Percentiles rank a stretch among this genome's conserved stretches.
Conservation (phyloP, 2,888 invertebrate species). For the Catocala fraxini region DNA sequence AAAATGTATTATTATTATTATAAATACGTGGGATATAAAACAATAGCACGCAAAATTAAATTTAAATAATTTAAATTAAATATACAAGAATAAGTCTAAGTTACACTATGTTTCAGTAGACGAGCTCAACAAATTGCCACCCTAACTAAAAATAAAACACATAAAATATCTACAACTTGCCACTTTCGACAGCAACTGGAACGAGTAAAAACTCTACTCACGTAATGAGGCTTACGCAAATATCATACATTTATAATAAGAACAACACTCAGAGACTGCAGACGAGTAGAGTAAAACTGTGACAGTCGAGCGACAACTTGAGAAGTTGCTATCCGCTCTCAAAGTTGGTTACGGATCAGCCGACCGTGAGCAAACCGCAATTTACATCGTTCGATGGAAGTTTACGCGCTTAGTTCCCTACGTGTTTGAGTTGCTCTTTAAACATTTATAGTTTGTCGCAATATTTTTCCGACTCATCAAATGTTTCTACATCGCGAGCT, state of each 20-base stretch:
- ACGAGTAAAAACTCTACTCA: neutral
- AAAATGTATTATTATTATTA: too few relatives aligned
- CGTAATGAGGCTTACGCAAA: neutral
- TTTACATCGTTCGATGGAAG: constrained; percentile 1
- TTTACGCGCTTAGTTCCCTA: neutral
- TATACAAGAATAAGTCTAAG: too few relatives aligned
- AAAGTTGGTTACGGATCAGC: constrained; percentile 10
- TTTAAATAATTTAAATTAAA: too few relatives aligned
- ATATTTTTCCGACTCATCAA: neutral
- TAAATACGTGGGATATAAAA: too few relatives aligned
- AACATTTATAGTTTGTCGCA: neutral
- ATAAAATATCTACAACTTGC: too few relatives aligned
- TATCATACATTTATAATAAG: constrained; percentile 1
- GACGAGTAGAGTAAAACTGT: constrained; percentile 3
- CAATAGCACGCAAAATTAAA: too few relatives aligned
- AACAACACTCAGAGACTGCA: neutral
- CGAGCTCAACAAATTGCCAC: too few relatives aligned
- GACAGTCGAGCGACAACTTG: neutral
- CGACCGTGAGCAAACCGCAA: neutral
- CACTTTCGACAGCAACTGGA: too few relatives aligned
- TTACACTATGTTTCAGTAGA: too few relatives aligned
- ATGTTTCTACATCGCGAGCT: too few relatives aligned
- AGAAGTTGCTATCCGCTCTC: constrained; percentile 7
- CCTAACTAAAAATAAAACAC: too few relatives aligned
- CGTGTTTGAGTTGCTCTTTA: neutral